phyloP scores from a whole-genome alignment of 1,140 invertebrate genomes.

The Sycobia sp. region DNA sequence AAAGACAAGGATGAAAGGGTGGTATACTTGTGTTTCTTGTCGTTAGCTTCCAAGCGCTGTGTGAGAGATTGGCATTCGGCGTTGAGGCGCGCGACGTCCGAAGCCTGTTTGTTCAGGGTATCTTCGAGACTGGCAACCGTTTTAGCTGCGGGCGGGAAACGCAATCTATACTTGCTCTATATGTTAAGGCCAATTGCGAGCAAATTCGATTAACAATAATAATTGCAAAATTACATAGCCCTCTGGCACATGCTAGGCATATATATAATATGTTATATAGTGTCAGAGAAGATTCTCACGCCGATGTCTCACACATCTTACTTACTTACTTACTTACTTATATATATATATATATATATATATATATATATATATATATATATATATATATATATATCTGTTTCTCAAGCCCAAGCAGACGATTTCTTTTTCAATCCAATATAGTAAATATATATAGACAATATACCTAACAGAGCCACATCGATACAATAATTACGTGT shows the following conservation, averaged over 20 bases:
- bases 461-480: constrained; percentile 58
- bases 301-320: constrained; percentile 56
- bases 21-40: constrained; percentile 80
- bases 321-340: no score
- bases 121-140: constrained; percentile 83
- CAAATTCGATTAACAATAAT: no score
- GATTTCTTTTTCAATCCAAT: constrained; percentile 9
- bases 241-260: constrained; percentile 56
- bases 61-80: constrained; percentile 83
- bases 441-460: no score
- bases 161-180: constrained; percentile 23
- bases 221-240: constrained; percentile 49
- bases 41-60: constrained; percentile 82
- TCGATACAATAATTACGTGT: no score
- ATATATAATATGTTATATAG: no score
- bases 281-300: constrained; percentile 53
- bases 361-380: no score
- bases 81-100: constrained; percentile 85
- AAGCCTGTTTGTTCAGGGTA: constrained; percentile 84
- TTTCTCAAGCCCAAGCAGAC: constrained; percentile 22
- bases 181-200: constrained; percentile 14
- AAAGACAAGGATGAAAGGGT: neutral
- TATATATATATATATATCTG: no score
- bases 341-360: constrained; percentile 1
- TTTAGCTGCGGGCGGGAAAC: constrained; percentile 68